These are phyloP conservation scores for Mixornis gularis DNA, from an alignment of 2,113 vertebrate species.

Conservation along the genomic window DNA sequence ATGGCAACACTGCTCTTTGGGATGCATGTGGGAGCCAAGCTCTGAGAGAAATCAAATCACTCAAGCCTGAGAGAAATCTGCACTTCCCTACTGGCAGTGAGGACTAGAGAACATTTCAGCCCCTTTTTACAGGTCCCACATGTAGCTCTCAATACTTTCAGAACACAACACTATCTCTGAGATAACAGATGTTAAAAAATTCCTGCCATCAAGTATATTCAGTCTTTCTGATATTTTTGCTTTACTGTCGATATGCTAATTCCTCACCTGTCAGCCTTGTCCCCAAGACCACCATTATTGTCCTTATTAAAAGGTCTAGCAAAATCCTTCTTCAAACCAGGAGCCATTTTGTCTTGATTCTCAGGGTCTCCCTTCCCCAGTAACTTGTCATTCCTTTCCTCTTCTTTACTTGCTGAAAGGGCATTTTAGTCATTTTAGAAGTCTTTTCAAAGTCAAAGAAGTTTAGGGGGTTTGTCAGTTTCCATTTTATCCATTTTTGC, in stretches of 20 bases:
- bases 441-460: background rate
- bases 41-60: background rate
- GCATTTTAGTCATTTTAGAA: background rate
- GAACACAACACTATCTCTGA: background rate
- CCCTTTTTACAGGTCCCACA: background rate
- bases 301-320: background rate
- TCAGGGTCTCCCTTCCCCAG: background rate
- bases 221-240: background rate
- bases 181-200: background rate
- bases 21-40: background rate
- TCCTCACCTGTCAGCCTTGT: background rate
- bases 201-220: background rate
- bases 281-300: background rate
- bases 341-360: background rate
- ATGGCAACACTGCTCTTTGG: background rate
- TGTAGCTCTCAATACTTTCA: background rate
- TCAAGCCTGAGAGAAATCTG: background rate
- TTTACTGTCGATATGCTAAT: background rate
- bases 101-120: background rate
- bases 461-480: background rate
- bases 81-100: background rate
- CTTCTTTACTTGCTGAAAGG: background rate
- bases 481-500: background rate
- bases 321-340: background rate
- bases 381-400: background rate